phyloP scores from a whole-genome alignment of 35 echinoderm and acorn worm species.

The Holothuria glaberrima region DNA sequence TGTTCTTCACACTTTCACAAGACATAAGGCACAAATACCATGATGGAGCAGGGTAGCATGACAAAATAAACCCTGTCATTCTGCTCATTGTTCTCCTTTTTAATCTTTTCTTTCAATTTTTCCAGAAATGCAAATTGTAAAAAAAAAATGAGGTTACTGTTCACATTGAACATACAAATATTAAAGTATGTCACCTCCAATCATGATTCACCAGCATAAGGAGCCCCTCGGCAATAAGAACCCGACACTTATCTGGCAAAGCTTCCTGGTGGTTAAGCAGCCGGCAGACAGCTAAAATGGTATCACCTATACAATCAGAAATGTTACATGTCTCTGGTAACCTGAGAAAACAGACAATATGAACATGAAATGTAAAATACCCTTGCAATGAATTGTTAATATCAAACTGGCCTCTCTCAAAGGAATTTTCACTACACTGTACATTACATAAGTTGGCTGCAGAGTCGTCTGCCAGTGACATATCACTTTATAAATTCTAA shows the following conservation, averaged over 20 bases:
- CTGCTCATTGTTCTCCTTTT: background rate
- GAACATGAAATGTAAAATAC: background rate
- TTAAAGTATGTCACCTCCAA: background rate
- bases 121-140: too few relatives aligned
- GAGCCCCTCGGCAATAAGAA: slow-evolving; percentile 15
- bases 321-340: slow-evolving; percentile 20
- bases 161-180: background rate
- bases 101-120: too few relatives aligned
- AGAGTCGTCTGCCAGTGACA: too few relatives aligned
- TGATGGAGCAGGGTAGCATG: too few relatives aligned
- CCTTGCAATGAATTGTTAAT: too few relatives aligned
- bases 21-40: too few relatives aligned
- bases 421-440: too few relatives aligned
- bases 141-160: background rate
- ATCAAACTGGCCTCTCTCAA: too few relatives aligned
- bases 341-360: background rate
- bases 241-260: slow-evolving; percentile 1
- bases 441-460: too few relatives aligned
- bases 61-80: too few relatives aligned
- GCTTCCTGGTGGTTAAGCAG: slow-evolving; percentile 43
- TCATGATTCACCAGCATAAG: slow-evolving; percentile 8
- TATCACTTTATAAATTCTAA: too few relatives aligned
- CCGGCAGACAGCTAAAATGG: background rate
- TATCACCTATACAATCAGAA: slow-evolving; percentile 7
- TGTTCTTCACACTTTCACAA: too few relatives aligned